phyloP scores from a whole-genome alignment of 2,888 invertebrate species.

The Nymphalis polychloros region DNA sequence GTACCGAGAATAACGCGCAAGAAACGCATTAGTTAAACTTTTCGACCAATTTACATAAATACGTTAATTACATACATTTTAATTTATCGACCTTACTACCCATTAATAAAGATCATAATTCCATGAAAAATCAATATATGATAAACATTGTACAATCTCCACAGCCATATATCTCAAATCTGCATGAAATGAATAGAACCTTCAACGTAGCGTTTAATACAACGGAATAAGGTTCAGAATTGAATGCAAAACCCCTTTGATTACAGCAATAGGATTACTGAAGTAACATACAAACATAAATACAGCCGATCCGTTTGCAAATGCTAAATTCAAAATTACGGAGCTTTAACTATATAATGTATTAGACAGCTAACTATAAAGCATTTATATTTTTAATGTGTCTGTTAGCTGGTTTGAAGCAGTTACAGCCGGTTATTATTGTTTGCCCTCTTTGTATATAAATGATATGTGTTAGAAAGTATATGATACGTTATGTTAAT shows the following conservation, averaged over 20 bases:
- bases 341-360: not conserved
- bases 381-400: not conserved
- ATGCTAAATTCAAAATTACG: not conserved
- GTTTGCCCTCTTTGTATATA: not conserved
- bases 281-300: slow-evolving; percentile 5
- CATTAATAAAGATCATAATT: no score
- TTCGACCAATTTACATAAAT: no score
- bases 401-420: not conserved
- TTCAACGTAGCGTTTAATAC: slow-evolving; percentile 1
- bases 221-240: slow-evolving; percentile 19
- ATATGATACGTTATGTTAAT: no score
- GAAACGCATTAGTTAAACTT: no score
- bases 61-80: no score
- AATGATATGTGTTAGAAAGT: no score
- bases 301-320: not conserved
- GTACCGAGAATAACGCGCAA: no score
- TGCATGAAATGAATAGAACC: not conserved
- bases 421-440: not conserved
- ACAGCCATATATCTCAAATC: not conserved
- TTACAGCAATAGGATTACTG: slow-evolving; percentile 32
- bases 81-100: no score
- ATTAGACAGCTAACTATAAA: not conserved
- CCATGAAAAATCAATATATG: not conserved
- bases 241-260: slow-evolving; percentile 32
- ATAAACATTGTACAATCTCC: not conserved